These are phyloP conservation scores for Callosobruchus maculatus DNA, from an alignment of 2,888 invertebrate species.

Conservation along the genomic window DNA sequence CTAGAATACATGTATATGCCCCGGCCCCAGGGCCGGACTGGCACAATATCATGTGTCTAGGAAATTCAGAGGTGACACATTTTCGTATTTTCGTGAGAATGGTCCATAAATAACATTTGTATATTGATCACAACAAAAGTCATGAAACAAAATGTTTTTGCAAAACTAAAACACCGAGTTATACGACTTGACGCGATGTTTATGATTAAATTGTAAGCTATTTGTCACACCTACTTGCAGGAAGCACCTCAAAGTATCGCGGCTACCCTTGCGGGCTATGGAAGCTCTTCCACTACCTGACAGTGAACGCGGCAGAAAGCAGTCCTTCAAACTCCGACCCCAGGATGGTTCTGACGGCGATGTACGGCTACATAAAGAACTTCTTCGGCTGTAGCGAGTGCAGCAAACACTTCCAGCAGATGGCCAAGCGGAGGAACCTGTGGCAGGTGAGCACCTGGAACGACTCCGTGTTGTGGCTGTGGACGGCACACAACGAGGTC, in stretches of 20 bases:
- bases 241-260: conserved; percentile 69
- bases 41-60: too few species aligned
- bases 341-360: conserved; percentile 70
- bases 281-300: conserved; percentile 91
- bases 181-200: too few species aligned
- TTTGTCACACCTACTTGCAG: too few species aligned
- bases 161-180: too few species aligned
- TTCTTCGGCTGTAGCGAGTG: conserved; percentile 95
- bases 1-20: too few species aligned
- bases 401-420: conserved; percentile 80
- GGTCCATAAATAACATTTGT: too few species aligned
- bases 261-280: conserved; percentile 95
- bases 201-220: too few species aligned
- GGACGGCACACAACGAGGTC: conserved; percentile 90
- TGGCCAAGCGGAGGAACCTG: conserved; percentile 71
- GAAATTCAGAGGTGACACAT: too few species aligned
- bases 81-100: too few species aligned
- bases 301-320: conserved; percentile 66
- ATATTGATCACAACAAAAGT: too few species aligned
- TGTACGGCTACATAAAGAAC: conserved; percentile 78
- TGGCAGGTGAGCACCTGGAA: conserved; percentile 66
- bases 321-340: conserved; percentile 51
- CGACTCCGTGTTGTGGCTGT: conserved; percentile 86
- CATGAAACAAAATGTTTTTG: too few species aligned
- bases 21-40: too few species aligned